Percentiles rank a stretch among this genome's conserved stretches.
These are phyloP conservation scores for Callyntrura sp. DNA, from an alignment of 2,888 invertebrate species.

Conservation along the genomic window DNA sequence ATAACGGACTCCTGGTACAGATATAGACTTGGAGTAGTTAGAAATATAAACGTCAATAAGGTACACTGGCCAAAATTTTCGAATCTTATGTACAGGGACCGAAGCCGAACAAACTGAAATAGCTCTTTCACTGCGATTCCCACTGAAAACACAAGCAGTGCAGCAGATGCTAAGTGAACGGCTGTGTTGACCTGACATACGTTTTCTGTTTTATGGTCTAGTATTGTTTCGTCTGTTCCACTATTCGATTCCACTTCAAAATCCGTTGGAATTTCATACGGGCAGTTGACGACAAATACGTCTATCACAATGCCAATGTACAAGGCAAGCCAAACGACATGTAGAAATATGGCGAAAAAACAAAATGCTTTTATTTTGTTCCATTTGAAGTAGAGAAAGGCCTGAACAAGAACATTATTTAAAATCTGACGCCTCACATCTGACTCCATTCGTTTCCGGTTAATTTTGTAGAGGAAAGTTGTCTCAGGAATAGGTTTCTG, in stretches of 20 bases:
- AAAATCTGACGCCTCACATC: slow-evolving; percentile 76
- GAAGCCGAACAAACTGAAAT: slow-evolving; percentile 72
- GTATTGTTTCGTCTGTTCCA: not conserved
- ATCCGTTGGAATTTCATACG: slow-evolving; percentile 18
- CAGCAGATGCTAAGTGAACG: slow-evolving; percentile 11
- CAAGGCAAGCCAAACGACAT: slow-evolving; percentile 77
- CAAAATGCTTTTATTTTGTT: slow-evolving; percentile 79
- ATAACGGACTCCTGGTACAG: slow-evolving; percentile 26
- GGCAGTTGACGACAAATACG: slow-evolving; percentile 77
- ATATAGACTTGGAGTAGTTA: slow-evolving; percentile 74
- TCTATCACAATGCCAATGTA: slow-evolving; percentile 80
- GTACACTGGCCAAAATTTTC: slow-evolving; percentile 79
- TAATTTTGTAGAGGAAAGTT: slow-evolving; percentile 76
- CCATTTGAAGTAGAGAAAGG: slow-evolving; percentile 81
- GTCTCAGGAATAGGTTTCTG: slow-evolving; percentile 73
- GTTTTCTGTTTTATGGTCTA: not conserved
- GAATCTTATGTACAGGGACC: slow-evolving; percentile 73
- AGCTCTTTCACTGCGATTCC: slow-evolving; percentile 73
- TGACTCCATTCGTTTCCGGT: slow-evolving; percentile 75
- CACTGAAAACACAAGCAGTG: slow-evolving; percentile 63
- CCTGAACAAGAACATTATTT: slow-evolving; percentile 79
- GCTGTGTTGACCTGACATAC: not conserved
- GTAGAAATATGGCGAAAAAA: slow-evolving; percentile 76
- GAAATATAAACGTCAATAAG: slow-evolving; percentile 73
- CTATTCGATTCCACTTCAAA: not conserved